A percentile compares a stretch with the other conserved stretches of the same genome.
Conservation (phyloP, 2,888 invertebrate genomes). For the Drosophila limbata region DNA sequence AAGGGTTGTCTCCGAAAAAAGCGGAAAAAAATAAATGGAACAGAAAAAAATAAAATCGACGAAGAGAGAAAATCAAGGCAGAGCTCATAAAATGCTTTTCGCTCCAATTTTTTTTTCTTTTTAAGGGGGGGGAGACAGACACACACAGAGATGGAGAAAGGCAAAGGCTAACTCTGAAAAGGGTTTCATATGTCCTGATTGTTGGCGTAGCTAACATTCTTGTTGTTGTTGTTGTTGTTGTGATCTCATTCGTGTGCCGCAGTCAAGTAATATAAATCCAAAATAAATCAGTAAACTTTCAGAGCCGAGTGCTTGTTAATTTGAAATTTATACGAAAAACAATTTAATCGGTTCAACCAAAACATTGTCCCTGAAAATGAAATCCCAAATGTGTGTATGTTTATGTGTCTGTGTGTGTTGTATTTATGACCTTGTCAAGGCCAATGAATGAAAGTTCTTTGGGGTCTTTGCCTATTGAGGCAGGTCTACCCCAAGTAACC, state of each 20-base stretch:
- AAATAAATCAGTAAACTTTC: slow-evolving; percentile 79
- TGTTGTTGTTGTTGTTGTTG: slow-evolving; percentile 43
- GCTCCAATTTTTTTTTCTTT: slow-evolving; percentile 22
- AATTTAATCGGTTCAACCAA: slow-evolving; percentile 74
- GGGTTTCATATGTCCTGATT: slow-evolving; percentile 68
- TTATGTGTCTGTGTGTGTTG: slow-evolving; percentile 16
- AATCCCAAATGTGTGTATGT: slow-evolving; percentile 22
- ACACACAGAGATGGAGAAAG: slow-evolving; percentile 6
- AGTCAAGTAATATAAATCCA: slow-evolving; percentile 68
- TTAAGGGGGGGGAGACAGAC: slow-evolving; percentile 14
- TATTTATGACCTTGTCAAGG: slow-evolving; percentile 62
- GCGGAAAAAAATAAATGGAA: slow-evolving; percentile 17
- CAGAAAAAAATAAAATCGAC: slow-evolving; percentile 16
- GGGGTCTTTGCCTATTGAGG: slow-evolving; percentile 39
- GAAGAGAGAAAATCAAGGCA: slow-evolving; percentile 60
- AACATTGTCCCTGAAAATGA: slow-evolving; percentile 38
- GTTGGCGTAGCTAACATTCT: slow-evolving; percentile 31
- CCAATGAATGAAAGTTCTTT: slow-evolving; percentile 33
- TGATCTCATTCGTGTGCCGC: slow-evolving; percentile 44
- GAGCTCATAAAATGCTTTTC: slow-evolving; percentile 57
- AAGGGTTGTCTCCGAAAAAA: slow-evolving; percentile 42
- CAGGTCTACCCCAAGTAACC: slow-evolving; percentile 47
- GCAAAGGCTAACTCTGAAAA: slow-evolving; percentile 44
- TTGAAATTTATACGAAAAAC: slow-evolving; percentile 81
- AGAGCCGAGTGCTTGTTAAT: slow-evolving; percentile 73